Evolutionary conservation across 2,888 invertebrate genomes (phyloP), one percentile per base, ranked within the genome.

Genomic region (Diachrysia chrysitis): DNA sequence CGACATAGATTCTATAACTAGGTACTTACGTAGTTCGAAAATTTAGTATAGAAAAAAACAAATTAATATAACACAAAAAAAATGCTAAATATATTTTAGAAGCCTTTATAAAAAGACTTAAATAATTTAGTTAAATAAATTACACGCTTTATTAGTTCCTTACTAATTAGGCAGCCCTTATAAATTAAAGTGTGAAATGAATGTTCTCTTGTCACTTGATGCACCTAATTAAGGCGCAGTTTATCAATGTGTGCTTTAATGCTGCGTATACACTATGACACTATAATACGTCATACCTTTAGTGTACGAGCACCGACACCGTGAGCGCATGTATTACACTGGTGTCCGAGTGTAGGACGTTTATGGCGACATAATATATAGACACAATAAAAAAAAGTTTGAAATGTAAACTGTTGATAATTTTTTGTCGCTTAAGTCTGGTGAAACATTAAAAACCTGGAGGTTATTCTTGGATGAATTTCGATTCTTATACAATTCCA

Each of bases 191-290:
- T 70, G 63, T 74, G 62, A 69, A 81, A 80, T 68, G 60, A 77
- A 71, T 74, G 64, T 80, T 66, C 78, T 42, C 64, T 77, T 66
- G 81, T 73, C 65, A 60, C 71, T 74, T 66, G 69, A 63, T 78
- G 68, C 69, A 69, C 65, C 63, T 71, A 77, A 78, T 79, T 80
- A 69, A 66, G 64, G 63, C 71, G 76, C 80, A 62, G 46, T 73
- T 71, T 78, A 83, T 81, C 83, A 78, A 66, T 69, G 61, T 71
- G 74, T 78, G 71, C 57, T 76, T 76, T 59, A 66, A 78, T 56
- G 71, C 69, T 78, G 69, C 75, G 81, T 69, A 72, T 77, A 64
- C 63, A 59, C 62, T 76, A 63, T 53, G 78, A 79, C 59, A 42
- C 42, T n/a, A 42, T 42, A 10, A n/a, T n/a, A n/a, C 16, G 14